phyloP scores from a whole-genome alignment of 2,888 invertebrate genomes.

The Agonum fuliginosum region DNA sequence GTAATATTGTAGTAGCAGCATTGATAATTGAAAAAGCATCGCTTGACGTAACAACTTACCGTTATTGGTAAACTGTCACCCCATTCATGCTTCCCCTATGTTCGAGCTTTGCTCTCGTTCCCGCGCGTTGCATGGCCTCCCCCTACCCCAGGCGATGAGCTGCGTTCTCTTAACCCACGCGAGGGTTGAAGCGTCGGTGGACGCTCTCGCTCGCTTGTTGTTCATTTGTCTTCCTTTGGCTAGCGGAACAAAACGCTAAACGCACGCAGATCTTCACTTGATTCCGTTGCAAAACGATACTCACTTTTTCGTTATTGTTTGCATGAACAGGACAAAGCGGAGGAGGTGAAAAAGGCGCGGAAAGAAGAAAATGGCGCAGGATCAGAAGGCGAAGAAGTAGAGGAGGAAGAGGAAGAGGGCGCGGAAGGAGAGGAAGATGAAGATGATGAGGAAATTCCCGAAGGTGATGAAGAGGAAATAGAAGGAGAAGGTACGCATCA shows the following conservation, averaged over 20 bases:
- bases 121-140: slow-evolving; percentile 20
- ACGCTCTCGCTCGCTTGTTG: slow-evolving; percentile 26
- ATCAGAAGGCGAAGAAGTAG: slow-evolving; percentile 77
- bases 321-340: slow-evolving; percentile 79
- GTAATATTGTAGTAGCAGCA: not conserved
- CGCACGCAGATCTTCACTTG: slow-evolving; percentile 62
- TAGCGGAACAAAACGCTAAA: slow-evolving; percentile 29
- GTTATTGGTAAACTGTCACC: slow-evolving; percentile 58
- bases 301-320: slow-evolving; percentile 60
- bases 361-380: slow-evolving; percentile 87
- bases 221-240: slow-evolving; percentile 48
- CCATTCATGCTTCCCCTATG: slow-evolving; percentile 43
- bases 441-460: slow-evolving; percentile 72
- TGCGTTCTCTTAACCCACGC: not conserved
- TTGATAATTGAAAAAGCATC: slow-evolving; percentile 42
- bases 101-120: slow-evolving; percentile 28
- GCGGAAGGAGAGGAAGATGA: slow-evolving; percentile 72
- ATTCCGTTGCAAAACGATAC: slow-evolving; percentile 33
- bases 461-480: slow-evolving; percentile 72
- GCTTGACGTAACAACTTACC: slow-evolving; percentile 31
- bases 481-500: slow-evolving; percentile 72
- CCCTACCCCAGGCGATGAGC: not conserved
- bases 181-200: not conserved
- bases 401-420: slow-evolving; percentile 77
- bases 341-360: slow-evolving; percentile 86